Percentiles rank a stretch among this genome's conserved stretches.
These are phyloP conservation scores for Leptopterna dolabrata DNA, from an alignment of 2,888 invertebrate species.

Conservation along the genomic window DNA sequence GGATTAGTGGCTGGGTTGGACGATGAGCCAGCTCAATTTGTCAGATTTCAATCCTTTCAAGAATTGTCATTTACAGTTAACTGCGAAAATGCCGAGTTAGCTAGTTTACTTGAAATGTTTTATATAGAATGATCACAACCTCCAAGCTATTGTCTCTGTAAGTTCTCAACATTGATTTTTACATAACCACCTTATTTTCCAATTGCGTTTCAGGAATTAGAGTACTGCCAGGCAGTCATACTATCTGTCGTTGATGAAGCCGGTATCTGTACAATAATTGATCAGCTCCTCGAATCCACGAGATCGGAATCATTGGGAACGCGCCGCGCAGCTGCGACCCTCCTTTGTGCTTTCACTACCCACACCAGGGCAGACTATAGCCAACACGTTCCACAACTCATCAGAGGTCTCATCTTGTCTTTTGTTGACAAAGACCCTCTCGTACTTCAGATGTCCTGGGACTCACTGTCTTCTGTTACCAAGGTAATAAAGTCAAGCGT, in stretches of 20 bases:
- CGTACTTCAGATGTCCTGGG: conserved; percentile 88
- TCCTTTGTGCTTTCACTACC: conserved; percentile 90
- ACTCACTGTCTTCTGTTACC: conserved; percentile 89
- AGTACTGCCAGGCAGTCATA: conserved; percentile 93
- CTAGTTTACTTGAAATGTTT: background rate
- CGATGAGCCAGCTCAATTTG: too few species aligned
- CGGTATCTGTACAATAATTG: conserved; percentile 88
- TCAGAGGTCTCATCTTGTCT: conserved; percentile 86
- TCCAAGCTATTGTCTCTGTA: too few species aligned
- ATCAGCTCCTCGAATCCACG: conserved; percentile 83
- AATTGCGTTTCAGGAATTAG: conserved; percentile 75
- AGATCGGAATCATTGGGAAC: conserved; percentile 74
- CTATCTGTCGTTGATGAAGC: conserved; percentile 89
- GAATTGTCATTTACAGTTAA: too few species aligned
- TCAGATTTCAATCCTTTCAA: too few species aligned
- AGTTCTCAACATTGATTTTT: too few species aligned
- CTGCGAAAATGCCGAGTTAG: too few species aligned
- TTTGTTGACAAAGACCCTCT: conserved; percentile 85
- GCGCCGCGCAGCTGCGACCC: conserved; percentile 84
- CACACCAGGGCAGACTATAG: conserved; percentile 89
- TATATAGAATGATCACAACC: too few species aligned
- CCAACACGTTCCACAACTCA: conserved; percentile 87
- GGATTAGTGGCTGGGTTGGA: too few species aligned
- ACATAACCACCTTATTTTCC: too few species aligned
- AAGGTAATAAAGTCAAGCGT: conserved; percentile 75